Evolutionary conservation across 2,888 invertebrate genomes (phyloP).

Genomic region (Beris chalybata): DNA sequence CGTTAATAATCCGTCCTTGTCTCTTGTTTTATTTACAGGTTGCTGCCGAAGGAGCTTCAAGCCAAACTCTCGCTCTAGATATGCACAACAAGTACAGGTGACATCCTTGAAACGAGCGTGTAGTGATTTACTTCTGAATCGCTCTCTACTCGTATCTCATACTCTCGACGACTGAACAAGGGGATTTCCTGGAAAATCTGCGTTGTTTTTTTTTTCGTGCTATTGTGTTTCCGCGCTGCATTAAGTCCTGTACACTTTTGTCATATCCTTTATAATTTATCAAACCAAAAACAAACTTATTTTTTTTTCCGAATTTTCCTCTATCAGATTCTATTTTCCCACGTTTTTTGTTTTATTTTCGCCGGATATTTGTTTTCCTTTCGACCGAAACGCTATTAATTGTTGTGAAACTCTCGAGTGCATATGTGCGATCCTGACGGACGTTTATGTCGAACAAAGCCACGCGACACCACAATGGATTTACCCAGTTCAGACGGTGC

Average conservation of each 20-base stretch:
- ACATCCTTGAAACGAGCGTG: constrained; percentile 30
- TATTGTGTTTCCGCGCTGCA: neutral
- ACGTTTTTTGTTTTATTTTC: constrained; percentile 8
- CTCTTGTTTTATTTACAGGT: constrained; percentile 10
- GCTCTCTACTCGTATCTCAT: neutral
- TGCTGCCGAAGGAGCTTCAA: neutral
- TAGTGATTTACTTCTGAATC: constrained; percentile 26
- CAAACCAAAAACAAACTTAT: neutral
- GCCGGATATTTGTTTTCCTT: neutral
- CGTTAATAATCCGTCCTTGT: too few relatives aligned
- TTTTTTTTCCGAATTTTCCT: neutral
- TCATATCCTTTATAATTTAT: neutral
- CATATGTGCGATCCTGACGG: neutral
- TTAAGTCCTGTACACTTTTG: neutral
- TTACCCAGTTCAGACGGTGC: constrained; percentile 43
- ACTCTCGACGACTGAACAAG: too few relatives aligned
- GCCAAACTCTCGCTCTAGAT: constrained; percentile 18
- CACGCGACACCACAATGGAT: constrained; percentile 23
- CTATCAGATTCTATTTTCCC: constrained; percentile 4
- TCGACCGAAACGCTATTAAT: constrained; percentile 35
- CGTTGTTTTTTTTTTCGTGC: too few relatives aligned
- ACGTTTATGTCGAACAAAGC: constrained; percentile 14
- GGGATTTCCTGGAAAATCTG: too few relatives aligned
- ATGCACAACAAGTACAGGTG: constrained; percentile 34
- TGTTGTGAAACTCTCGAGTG: constrained; percentile 30